A percentile compares a stretch with the other conserved stretches of the same genome.
Evolutionary conservation across 2,797 vertebrate genomes (phyloP).

Genomic region (Poeciliopsis gracilis): DNA sequence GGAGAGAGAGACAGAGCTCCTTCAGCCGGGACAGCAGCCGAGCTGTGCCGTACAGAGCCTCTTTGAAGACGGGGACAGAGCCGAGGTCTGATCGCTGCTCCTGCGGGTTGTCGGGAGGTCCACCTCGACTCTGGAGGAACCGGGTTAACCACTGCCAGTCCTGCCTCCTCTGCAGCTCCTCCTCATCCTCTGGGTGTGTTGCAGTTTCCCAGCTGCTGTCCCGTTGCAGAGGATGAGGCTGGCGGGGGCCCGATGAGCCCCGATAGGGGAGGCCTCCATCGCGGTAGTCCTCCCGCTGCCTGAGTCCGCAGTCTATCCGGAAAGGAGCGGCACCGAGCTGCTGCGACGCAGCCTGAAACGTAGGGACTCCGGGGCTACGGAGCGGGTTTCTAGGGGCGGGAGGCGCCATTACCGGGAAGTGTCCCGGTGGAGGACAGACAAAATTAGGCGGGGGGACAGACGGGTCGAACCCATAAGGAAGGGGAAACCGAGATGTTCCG

Average conservation of each 20-base stretch:
- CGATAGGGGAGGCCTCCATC: not conserved
- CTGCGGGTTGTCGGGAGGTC: not conserved
- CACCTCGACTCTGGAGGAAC: conserved; percentile 51
- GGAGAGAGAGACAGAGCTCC: conserved; percentile 67
- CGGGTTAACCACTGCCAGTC: conserved; percentile 72
- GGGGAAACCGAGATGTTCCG: conserved; percentile 7
- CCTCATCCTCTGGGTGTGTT: conserved; percentile 32
- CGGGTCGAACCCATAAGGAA: conserved; percentile 63
- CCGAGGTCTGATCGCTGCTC: not conserved
- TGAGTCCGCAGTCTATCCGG: not conserved
- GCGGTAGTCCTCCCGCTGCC: conserved; percentile 1
- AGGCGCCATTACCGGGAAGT: not conserved
- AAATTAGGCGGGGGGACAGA: conserved; percentile 69
- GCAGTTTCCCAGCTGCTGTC: not conserved
- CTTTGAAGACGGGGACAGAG: conserved; percentile 31
- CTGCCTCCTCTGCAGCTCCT: conserved; percentile 42
- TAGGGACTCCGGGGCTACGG: not conserved
- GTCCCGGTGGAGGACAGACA: conserved; percentile 29
- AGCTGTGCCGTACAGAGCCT: conserved; percentile 62
- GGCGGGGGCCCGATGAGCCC: not conserved
- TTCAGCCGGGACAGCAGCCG: conserved; percentile 70
- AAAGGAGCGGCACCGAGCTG: not conserved
- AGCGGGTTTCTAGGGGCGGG: conserved; percentile 6
- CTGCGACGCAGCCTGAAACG: conserved; percentile 15
- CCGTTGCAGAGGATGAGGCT: not conserved